Evolutionary conservation across 23 tunicate genomes (phyloP), one percentile per base, ranked within the genome.

Genomic region (Ciona savignyi): DNA sequence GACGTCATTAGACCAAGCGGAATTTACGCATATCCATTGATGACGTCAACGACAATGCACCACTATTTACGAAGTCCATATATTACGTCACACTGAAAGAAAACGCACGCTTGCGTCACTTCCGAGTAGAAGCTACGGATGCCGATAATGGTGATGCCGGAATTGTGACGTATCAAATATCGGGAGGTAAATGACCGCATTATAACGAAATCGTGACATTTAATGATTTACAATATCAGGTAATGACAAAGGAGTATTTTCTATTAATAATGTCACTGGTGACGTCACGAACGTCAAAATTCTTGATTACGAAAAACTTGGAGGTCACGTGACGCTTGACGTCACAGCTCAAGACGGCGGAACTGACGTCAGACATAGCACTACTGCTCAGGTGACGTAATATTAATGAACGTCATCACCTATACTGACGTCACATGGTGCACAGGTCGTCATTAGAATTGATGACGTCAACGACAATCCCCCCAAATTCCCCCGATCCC

Each of bases 21-120:
- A 11, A 23, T 25, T 32, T 82, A 15, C 48, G 32, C 28, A 75
- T 92, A 23, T 20, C 20, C 24, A 70, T 92, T 23, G 22, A n/a
- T 27, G 98, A 93, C 70, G 74, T 78, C 67, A 93, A 93, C 66
- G 98, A 93, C 74, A 93, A 93, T 69, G 22, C 89, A 3, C 98
- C 98, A 60, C 26, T 27, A 27, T 92, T 92, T 33, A 72, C 51
- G 22, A 69, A 74, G 28, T n/a, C 75, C 34, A 27, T 25, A 15
- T 75, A 86, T 68, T 61, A 63, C 29, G 80, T 80, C 25, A 34
- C 72, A 27, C 25, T 86, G 33, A 27, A 51, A 4, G 93, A 86
- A 74, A 86, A 80, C 31, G 20, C 24, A 19, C 33, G 32, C 20
- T 60, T 74, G 49, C 23, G 70, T 24, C 48, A 33, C 60, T 27